Percentiles rank a stretch among this genome's conserved stretches.
Conservation (phyloP, 2,113 vertebrate species). For the Hypocryptadius cinnamomeus region DNA sequence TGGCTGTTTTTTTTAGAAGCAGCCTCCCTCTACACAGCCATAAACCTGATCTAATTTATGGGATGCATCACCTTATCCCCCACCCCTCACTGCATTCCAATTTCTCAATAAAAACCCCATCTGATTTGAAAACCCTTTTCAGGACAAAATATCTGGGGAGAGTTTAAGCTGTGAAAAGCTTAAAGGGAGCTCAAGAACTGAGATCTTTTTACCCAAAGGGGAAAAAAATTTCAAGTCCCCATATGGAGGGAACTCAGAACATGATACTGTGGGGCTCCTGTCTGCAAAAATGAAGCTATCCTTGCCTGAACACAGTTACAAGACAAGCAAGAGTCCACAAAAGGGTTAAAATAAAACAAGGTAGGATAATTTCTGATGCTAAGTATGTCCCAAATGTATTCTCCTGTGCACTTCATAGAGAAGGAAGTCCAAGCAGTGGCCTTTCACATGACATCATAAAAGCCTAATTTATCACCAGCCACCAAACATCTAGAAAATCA, state of each 20-base stretch:
- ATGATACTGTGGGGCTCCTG: neutral
- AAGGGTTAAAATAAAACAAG: conserved; percentile 60
- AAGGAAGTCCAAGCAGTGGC: conserved; percentile 80
- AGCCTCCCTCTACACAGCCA: neutral
- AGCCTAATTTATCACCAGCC: conserved; percentile 89
- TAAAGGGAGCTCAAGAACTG: neutral
- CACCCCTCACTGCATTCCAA: neutral
- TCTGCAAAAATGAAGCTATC: neutral
- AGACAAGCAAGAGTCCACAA: neutral
- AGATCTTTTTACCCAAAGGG: neutral
- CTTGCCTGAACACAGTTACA: neutral
- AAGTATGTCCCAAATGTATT: conserved; percentile 61
- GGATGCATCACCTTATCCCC: neutral
- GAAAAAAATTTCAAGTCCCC: neutral
- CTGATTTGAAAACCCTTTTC: neutral
- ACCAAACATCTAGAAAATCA: conserved; percentile 94
- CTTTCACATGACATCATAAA: conserved; percentile 94
- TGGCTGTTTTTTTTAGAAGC: neutral
- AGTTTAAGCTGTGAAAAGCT: neutral
- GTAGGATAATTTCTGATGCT: conserved; percentile 7
- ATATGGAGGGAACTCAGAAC: neutral
- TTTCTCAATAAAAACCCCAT: conserved; percentile 5
- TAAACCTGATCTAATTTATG: conserved; percentile 13
- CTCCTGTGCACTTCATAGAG: conserved; percentile 52
- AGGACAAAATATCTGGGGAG: neutral